Evolutionary conservation across 1,140 invertebrate species (phyloP), one percentile per base, ranked within the genome.

Genomic region (Sitodiplosis mosellana): DNA sequence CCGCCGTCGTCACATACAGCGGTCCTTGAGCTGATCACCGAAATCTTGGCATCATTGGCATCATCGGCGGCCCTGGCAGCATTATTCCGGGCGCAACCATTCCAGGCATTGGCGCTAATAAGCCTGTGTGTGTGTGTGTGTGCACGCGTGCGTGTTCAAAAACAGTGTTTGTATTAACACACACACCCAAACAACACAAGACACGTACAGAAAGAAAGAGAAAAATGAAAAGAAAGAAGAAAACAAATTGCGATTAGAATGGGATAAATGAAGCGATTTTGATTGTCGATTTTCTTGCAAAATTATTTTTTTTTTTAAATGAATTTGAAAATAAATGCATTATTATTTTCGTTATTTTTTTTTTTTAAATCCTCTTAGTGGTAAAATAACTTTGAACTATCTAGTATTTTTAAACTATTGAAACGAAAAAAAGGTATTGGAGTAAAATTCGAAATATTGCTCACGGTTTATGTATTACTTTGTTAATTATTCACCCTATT

Each of bases 71-170:
- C 5, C 45, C 45, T 11, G 45, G 45, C 19, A 46, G 11, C 15
- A 46, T 22, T 12, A 46, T 34, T 8, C 45, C 45, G 14, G 45
- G 45, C 17, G 45, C 45, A 15, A 46, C 45, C 45, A 46, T 46
- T 36, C 45, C 45, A 5, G 34, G 33, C 14, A 34, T 37, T 18
- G 45, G 45, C 19, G 45, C 45, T 11, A 46, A 22, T 27, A 46
- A 36, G 18, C 33, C 45, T 46, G 18, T 18, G 34, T 33, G 18
- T 27, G 33, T 33, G 15, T 44, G n/a, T 44, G 42, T 44, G 19
- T 44, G 18, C n/a, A 21, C 10, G 27, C 10, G 27, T 27, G 27
- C 10, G 27, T 27, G 27, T 27, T 27, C 27, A 27, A 27, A 27
- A 5, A 27, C 3, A 27, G 10, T 27, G 3, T 27, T 3, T 10